Evolutionary conservation across 2,888 invertebrate species (phyloP).

Genomic region (Brassicogethes aeneus): DNA sequence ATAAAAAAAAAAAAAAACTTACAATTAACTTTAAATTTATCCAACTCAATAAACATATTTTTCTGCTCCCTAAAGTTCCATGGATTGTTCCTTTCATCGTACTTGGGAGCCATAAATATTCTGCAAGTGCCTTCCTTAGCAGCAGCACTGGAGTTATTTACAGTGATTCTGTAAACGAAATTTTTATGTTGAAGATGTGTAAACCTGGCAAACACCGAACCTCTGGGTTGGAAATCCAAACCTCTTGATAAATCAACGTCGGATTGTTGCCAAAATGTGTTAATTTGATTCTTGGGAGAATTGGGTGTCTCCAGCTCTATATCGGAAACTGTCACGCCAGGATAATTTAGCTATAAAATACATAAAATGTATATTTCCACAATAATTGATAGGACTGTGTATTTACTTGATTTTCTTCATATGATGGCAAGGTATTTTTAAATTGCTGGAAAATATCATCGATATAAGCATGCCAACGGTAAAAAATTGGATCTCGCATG

Average conservation of each 20-base stretch:
- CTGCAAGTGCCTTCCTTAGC: constrained; percentile 53
- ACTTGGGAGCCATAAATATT: constrained; percentile 60
- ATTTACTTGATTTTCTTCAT: constrained; percentile 49
- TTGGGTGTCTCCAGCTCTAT: constrained; percentile 47
- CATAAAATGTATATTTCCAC: not conserved
- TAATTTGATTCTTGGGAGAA: constrained; percentile 46
- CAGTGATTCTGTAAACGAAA: constrained; percentile 51
- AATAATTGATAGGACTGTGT: too few species aligned
- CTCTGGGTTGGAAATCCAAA: constrained; percentile 73
- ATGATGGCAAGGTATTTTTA: constrained; percentile 61
- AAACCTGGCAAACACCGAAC: constrained; percentile 59
- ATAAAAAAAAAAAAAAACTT: constrained; percentile 42
- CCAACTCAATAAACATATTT: constrained; percentile 60
- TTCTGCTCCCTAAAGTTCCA: constrained; percentile 58
- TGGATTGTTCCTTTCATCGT: constrained; percentile 54
- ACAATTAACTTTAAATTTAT: constrained; percentile 59
- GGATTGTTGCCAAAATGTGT: constrained; percentile 73
- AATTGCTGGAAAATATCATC: constrained; percentile 70
- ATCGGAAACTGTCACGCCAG: constrained; percentile 52
- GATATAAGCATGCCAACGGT: constrained; percentile 74
- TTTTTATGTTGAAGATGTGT: constrained; percentile 70
- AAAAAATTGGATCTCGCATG: constrained; percentile 81
- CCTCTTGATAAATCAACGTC: constrained; percentile 71
- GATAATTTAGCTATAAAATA: constrained; percentile 49
- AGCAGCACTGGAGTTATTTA: constrained; percentile 36